These are phyloP conservation scores for Anguilla marmorata DNA, from an alignment of 2,797 vertebrate species.

Conservation along the genomic window DNA sequence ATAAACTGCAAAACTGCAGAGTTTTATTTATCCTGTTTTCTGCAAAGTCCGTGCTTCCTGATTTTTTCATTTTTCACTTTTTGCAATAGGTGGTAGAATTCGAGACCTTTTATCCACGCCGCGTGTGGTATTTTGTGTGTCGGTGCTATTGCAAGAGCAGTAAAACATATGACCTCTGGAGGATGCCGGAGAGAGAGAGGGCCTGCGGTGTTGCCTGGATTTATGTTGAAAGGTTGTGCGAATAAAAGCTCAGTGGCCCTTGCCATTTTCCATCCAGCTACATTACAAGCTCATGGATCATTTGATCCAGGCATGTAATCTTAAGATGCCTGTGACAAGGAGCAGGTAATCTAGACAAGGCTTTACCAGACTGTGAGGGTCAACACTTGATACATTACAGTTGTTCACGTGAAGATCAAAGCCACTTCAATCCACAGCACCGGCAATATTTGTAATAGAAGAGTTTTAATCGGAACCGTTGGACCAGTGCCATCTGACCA, in stretches of 20 bases:
- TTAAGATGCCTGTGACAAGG: constrained; percentile 51
- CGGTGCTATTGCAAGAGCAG: neutral
- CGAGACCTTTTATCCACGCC: neutral
- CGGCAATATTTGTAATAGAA: neutral
- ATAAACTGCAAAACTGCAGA: neutral
- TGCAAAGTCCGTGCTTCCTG: neutral
- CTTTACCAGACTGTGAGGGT: constrained; percentile 25
- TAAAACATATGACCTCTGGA: neutral
- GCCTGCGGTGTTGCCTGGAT: neutral
- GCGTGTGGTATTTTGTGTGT: neutral
- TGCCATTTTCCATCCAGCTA: constrained; percentile 50
- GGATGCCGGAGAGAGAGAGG: neutral
- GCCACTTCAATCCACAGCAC: neutral
- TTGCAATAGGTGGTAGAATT: neutral
- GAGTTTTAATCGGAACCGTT: neutral
- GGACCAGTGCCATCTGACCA: neutral
- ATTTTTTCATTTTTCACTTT: neutral
- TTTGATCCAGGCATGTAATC: constrained; percentile 65
- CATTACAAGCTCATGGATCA: constrained; percentile 49
- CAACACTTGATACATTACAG: constrained; percentile 11
- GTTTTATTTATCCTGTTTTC: neutral
- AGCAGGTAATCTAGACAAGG: constrained; percentile 42
- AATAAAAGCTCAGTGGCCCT: constrained; percentile 38
- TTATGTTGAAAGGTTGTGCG: neutral
- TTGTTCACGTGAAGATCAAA: neutral